Percentiles rank a stretch among this genome's conserved stretches.
These are phyloP conservation scores for Lithobates pipiens DNA, from an alignment of 2,797 vertebrate species.

Conservation along the genomic window DNA sequence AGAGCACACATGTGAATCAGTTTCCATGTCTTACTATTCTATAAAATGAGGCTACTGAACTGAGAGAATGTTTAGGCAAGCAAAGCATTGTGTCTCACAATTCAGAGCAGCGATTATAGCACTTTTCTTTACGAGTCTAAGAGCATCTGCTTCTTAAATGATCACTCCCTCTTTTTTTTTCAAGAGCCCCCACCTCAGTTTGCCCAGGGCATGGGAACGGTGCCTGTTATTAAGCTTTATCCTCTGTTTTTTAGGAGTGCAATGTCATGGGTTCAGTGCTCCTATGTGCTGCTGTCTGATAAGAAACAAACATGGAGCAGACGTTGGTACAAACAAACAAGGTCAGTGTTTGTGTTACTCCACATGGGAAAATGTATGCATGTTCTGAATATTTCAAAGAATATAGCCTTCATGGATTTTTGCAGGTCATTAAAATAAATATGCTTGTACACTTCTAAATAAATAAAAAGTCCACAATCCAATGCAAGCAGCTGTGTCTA, in stretches of 20 bases:
- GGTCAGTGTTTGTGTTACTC: constrained; percentile 65
- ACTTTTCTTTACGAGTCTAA: constrained; percentile 72
- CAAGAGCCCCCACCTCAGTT: constrained; percentile 67
- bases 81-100: constrained; percentile 71
- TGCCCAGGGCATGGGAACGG: constrained; percentile 75
- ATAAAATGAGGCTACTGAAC: constrained; percentile 68
- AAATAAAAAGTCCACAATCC: no score
- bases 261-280: constrained; percentile 66
- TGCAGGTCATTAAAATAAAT: neutral
- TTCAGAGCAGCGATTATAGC: constrained; percentile 69
- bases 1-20: constrained; percentile 51
- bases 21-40: constrained; percentile 70
- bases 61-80: constrained; percentile 70
- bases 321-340: constrained; percentile 54
- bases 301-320: constrained; percentile 66
- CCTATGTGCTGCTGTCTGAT: constrained; percentile 65
- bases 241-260: constrained; percentile 61
- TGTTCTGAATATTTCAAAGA: constrained; percentile 27
- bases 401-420: constrained; percentile 7
- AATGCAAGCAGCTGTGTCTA: no score
- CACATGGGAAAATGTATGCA: constrained; percentile 50
- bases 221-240: constrained; percentile 60
- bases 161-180: constrained; percentile 67
- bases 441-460: no score
- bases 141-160: constrained; percentile 76